phyloP scores from a whole-genome alignment of 2,797 vertebrate species.

The Allochrocebus solatus region DNA sequence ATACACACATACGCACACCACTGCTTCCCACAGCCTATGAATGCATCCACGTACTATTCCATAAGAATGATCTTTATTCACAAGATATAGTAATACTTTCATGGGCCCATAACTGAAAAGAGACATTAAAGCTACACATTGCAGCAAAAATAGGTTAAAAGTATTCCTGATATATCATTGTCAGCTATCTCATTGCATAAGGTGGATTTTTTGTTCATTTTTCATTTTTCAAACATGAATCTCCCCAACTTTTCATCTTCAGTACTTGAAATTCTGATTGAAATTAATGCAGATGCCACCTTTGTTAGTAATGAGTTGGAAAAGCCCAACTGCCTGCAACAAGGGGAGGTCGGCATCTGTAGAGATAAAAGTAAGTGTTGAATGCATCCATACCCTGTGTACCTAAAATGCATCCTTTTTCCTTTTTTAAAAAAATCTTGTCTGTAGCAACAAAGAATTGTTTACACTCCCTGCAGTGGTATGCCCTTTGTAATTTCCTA shows the following conservation, averaged over 20 bases:
- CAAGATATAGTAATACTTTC: conserved; percentile 59
- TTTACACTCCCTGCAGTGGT: not conserved
- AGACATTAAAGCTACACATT: conserved; percentile 45
- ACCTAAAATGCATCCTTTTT: conserved; percentile 50
- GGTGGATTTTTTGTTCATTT: conserved; percentile 20
- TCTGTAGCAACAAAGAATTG: conserved; percentile 22
- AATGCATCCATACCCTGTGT: conserved; percentile 62
- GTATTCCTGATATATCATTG: conserved; percentile 34
- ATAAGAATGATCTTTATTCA: conserved; percentile 61
- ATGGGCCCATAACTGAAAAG: conserved; percentile 51
- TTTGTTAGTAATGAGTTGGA: not conserved
- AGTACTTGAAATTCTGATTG: conserved; percentile 7
- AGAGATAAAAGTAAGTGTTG: not conserved
- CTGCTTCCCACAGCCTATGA: conserved; percentile 72
- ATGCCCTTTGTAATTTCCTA: not conserved
- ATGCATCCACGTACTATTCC: conserved; percentile 39
- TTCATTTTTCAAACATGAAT: conserved; percentile 56
- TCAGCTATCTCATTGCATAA: not conserved
- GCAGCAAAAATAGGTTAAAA: conserved; percentile 50
- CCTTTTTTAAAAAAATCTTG: not conserved
- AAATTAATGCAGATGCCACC: not conserved
- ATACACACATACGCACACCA: not conserved
- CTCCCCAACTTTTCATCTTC: conserved; percentile 15
- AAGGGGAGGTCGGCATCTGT: not conserved
- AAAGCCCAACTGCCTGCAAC: conserved; percentile 28